Percentiles rank a stretch among this genome's conserved stretches.
Conservation (phyloP, 2,888 invertebrate genomes). For the Metellina segmentata region DNA sequence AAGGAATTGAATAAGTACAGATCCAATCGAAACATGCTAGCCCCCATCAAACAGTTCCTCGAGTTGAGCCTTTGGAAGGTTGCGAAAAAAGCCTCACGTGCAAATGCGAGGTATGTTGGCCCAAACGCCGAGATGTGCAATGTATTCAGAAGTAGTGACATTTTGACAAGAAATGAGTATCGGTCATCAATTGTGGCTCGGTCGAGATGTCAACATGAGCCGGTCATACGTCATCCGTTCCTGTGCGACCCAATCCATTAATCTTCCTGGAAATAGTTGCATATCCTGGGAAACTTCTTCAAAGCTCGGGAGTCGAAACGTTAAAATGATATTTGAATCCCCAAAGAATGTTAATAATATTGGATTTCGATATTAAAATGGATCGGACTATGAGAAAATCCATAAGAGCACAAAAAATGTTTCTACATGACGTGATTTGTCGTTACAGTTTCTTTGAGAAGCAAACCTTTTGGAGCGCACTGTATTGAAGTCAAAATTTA, state of each 20-base stretch:
- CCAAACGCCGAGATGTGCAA: conserved; percentile 28
- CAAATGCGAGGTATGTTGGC: background rate
- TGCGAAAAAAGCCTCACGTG: background rate
- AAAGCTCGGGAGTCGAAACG: conserved; percentile 2
- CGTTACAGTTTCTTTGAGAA: background rate
- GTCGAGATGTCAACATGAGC: conserved; percentile 66
- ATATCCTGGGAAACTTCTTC: background rate
- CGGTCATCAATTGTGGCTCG: conserved; percentile 64
- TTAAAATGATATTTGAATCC: conserved; percentile 24
- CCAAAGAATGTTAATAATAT: background rate
- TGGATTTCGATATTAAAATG: conserved; percentile 1
- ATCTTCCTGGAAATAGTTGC: conserved; percentile 42
- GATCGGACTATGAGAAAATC: background rate
- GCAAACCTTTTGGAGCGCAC: background rate
- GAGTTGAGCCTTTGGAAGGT: background rate
- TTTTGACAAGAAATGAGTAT: conserved; percentile 70
- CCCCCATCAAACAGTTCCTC: no score
- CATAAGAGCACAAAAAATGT: background rate
- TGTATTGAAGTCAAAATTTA: background rate
- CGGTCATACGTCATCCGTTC: conserved; percentile 62
- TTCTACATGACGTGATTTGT: background rate
- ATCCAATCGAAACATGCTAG: no score
- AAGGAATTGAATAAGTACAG: no score
- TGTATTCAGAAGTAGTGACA: conserved; percentile 60
- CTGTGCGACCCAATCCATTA: conserved; percentile 49